A percentile compares a stretch with the other conserved stretches of the same genome.
Conservation (phyloP, 2,888 invertebrate genomes). For the Tiphia femorata region DNA sequence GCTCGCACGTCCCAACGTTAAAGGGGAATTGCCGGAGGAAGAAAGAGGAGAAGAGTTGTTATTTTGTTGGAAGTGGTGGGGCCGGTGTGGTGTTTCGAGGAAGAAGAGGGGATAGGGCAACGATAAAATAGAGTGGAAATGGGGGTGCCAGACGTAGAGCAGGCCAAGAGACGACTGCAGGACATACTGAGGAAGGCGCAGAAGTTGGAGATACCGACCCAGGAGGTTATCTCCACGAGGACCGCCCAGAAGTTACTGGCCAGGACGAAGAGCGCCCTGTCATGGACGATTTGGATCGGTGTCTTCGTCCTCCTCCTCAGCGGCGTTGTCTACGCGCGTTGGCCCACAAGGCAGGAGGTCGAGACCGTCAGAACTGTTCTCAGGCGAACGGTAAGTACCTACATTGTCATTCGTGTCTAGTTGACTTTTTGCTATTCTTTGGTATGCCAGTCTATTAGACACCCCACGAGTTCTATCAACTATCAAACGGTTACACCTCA, state of each 20-base stretch:
- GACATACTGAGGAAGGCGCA: constrained; percentile 58
- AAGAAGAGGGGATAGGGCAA: constrained; percentile 10
- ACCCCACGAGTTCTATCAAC: too few species aligned
- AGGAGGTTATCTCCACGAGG: constrained; percentile 56
- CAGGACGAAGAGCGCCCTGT: constrained; percentile 53
- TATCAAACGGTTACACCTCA: too few species aligned
- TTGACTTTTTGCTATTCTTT: too few species aligned
- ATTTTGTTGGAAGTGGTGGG: not conserved
- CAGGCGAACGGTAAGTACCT: constrained; percentile 58
- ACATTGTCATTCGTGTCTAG: too few species aligned
- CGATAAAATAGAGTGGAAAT: constrained; percentile 38
- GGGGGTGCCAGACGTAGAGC: constrained; percentile 58
- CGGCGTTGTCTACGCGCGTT: constrained; percentile 55
- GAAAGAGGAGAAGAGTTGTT: not conserved
- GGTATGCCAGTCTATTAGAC: too few species aligned
- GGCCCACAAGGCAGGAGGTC: constrained; percentile 60
- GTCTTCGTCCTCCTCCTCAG: constrained; percentile 53
- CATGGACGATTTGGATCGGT: constrained; percentile 55
- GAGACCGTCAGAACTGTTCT: constrained; percentile 62
- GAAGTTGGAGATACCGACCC: constrained; percentile 55
- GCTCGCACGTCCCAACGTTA: too few species aligned
- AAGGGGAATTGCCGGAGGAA: constrained; percentile 5
- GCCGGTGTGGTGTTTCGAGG: too few species aligned
- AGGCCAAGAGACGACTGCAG: constrained; percentile 56
- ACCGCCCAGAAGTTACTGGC: constrained; percentile 58